Conservation (phyloP, 2,797 vertebrate species). For the Sebastes vulpes region DNA sequence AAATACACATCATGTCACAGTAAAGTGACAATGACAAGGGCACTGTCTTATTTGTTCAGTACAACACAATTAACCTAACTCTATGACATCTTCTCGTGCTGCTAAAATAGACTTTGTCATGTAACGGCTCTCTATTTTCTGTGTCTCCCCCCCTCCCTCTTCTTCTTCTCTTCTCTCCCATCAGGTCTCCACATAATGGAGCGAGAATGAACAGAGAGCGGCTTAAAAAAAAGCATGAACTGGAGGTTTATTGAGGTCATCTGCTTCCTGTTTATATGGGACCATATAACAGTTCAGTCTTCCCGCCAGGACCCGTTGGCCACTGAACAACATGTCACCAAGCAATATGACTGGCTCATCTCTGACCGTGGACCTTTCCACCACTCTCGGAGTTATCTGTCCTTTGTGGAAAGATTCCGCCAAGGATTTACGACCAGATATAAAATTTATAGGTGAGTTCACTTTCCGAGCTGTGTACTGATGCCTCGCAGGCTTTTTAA, state of each 20-base stretch:
- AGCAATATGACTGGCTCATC: constrained; percentile 99
- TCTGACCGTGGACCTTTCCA: constrained; percentile 99
- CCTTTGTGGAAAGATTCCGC: constrained; percentile 99
- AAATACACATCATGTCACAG: constrained; percentile 61
- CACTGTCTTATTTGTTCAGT: constrained; percentile 65
- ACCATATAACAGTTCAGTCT: constrained; percentile 98
- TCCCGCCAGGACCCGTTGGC: constrained; percentile 95
- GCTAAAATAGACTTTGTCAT: constrained; percentile 68
- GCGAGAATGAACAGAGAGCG: constrained; percentile 99
- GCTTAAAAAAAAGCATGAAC: constrained; percentile 99
- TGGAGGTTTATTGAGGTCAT: constrained; percentile 99
- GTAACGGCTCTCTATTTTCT: constrained; percentile 67
- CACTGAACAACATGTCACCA: constrained; percentile 99
- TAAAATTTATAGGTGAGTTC: constrained; percentile 99
- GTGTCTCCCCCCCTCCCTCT: constrained; percentile 23
- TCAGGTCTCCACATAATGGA: constrained; percentile 99
- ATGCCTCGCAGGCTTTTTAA: constrained; percentile 43
- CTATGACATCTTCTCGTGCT: constrained; percentile 54
- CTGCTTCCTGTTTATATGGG: constrained; percentile 99
- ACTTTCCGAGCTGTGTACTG: constrained; percentile 51
- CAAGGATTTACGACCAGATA: constrained; percentile 99
- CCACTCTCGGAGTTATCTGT: constrained; percentile 98
- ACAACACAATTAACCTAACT: constrained; percentile 72
- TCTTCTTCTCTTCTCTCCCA: constrained; percentile 43
- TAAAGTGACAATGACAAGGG: constrained; percentile 69